Evolutionary conservation across 1,140 invertebrate species (phyloP).

Genomic region (Ganaspis sp.): DNA sequence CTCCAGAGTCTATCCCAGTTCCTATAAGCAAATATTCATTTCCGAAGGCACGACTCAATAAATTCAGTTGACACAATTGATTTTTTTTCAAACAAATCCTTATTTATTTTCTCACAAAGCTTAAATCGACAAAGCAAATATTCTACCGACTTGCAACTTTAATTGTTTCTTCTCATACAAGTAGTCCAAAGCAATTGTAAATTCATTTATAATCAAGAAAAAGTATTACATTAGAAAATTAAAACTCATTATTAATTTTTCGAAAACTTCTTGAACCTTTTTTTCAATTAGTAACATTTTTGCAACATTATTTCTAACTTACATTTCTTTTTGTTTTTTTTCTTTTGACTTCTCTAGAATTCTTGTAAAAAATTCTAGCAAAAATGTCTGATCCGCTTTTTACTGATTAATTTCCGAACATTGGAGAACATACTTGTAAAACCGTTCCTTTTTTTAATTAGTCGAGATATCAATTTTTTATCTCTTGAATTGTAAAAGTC

Average conservation of each 20-base stretch:
- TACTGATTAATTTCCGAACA: not conserved
- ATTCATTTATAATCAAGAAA: not conserved
- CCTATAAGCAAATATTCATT: slow-evolving; percentile 12
- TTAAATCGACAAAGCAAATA: not conserved
- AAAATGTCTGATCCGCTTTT: no score
- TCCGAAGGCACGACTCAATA: not conserved
- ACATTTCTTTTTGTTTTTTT: not conserved
- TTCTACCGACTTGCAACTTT: not conserved
- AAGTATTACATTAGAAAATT: no score
- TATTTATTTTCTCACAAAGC: not conserved
- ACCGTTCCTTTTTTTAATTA: not conserved
- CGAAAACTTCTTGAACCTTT: no score
- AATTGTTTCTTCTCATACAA: not conserved
- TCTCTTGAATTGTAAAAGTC: slow-evolving; percentile 44
- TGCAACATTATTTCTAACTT: no score
- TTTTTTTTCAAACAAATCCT: not conserved
- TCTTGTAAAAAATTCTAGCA: no score
- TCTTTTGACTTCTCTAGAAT: no score
- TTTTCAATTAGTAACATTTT: no score
- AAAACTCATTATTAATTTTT: no score
- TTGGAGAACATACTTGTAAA: not conserved
- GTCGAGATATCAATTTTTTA: not conserved
- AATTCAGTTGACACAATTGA: slow-evolving; percentile 14
- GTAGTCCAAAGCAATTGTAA: no score
- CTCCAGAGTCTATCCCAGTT: not conserved